Evolutionary conservation across 2,888 invertebrate genomes (phyloP).

Genomic region (Sphaerolaimus hirsutus): DNA sequence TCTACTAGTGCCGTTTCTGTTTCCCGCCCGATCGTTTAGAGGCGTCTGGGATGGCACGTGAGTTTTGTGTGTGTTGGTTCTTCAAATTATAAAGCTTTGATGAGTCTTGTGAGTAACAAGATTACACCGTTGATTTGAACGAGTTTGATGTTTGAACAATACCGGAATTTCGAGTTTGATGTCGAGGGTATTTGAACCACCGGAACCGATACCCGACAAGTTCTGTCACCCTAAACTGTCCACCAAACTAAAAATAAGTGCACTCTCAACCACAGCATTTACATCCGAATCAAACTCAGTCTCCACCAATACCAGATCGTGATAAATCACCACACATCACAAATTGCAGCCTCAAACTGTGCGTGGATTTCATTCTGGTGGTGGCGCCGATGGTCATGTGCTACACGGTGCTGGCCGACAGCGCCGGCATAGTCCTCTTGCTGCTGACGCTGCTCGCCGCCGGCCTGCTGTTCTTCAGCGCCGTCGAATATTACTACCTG

Average conservation of each 20-base stretch:
- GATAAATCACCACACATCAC: too few species aligned
- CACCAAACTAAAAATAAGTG: too few species aligned
- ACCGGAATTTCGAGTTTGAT: too few species aligned
- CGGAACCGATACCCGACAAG: too few species aligned
- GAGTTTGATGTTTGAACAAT: too few species aligned
- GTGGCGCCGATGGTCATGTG: conserved; percentile 11
- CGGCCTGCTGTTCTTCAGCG: conserved; percentile 6
- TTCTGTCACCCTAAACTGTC: too few species aligned
- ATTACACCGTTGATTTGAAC: too few species aligned
- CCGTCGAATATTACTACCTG: conserved; percentile 6
- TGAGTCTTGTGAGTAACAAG: background rate
- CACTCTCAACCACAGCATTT: too few species aligned
- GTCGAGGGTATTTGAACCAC: too few species aligned
- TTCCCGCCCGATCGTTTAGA: conserved; percentile 10
- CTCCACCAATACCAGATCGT: background rate
- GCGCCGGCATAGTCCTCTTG: conserved; percentile 1
- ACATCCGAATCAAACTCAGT: too few species aligned
- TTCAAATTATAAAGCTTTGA: background rate
- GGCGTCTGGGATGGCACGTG: background rate
- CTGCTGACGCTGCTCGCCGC: background rate
- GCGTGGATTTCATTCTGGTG: conserved; percentile 12
- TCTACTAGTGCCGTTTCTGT: conserved; percentile 14
- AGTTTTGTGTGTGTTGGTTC: background rate
- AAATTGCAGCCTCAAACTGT: conserved; percentile 14
- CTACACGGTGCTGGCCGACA: conserved; percentile 10